Percentiles rank a stretch among this genome's conserved stretches.
Evolutionary conservation across 1,140 invertebrate genomes (phyloP).

Genomic region (Euwallacea similis): DNA sequence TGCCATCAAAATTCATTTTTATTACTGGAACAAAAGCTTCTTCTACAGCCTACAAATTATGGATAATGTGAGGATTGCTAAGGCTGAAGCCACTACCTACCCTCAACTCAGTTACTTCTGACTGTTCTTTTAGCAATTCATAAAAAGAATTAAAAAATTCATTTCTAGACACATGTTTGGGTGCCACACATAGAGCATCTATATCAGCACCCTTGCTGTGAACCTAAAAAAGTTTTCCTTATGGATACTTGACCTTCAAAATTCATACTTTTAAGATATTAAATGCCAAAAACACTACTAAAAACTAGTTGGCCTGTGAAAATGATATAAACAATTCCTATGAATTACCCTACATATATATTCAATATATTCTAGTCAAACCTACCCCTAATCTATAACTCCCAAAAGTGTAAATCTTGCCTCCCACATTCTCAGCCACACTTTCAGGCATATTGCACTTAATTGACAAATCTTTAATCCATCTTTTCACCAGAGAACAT

Average conservation of each 20-base stretch:
- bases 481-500: conserved; percentile 86
- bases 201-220: conserved; percentile 98
- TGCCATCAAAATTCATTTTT: conserved; percentile 98
- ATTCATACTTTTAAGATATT: too few species aligned
- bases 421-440: conserved; percentile 86
- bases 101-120: conserved; percentile 82
- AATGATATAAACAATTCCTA: neutral
- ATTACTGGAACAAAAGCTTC: conserved; percentile 99
- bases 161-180: conserved; percentile 87
- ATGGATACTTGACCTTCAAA: too few species aligned
- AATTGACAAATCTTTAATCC: conserved; percentile 88
- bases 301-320: neutral
- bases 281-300: neutral
- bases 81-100: conserved; percentile 54
- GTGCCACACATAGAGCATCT: conserved; percentile 96
- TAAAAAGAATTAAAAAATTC: conserved; percentile 97
- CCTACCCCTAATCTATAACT: conserved; percentile 82
- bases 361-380: conserved; percentile 16
- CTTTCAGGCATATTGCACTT: conserved; percentile 86
- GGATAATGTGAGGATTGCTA: neutral
- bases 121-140: conserved; percentile 84
- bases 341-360: too few species aligned
- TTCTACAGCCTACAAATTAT: conserved; percentile 77
- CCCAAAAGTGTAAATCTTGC: conserved; percentile 99
- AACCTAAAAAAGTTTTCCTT: conserved; percentile 65